Evolutionary conservation across 2,888 invertebrate genomes (phyloP).

Genomic region (Dascillus cervinus): DNA sequence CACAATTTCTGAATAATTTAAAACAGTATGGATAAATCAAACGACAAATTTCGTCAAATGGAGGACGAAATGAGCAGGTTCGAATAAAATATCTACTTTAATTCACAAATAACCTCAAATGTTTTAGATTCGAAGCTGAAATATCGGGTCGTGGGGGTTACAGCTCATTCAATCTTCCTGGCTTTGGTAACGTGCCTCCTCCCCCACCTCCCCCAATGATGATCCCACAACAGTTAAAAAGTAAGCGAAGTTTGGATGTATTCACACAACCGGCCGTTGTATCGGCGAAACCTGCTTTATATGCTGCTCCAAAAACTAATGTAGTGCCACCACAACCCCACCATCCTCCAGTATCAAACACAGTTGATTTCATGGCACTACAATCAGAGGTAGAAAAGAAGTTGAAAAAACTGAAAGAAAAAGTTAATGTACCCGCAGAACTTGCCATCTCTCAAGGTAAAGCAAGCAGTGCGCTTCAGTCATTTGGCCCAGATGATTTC

Average conservation of each 20-base stretch:
- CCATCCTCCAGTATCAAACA: conserved; percentile 29
- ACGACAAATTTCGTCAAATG: conserved; percentile 67
- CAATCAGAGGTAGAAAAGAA: conserved; percentile 52
- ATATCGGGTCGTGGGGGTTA: conserved; percentile 53
- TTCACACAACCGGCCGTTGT: conserved; percentile 54
- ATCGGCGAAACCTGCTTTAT: conserved; percentile 63
- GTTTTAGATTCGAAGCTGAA: conserved; percentile 74
- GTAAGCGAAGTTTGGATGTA: conserved; percentile 36
- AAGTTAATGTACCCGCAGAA: conserved; percentile 51
- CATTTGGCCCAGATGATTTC: conserved; percentile 49
- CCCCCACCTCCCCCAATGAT: conserved; percentile 61
- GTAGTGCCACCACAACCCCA: conserved; percentile 30
- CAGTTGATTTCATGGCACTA: conserved; percentile 47
- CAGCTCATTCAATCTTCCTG: conserved; percentile 30
- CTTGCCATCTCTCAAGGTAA: conserved; percentile 37
- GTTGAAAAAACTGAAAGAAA: conserved; percentile 57
- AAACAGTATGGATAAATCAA: conserved; percentile 20
- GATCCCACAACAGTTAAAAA: conserved; percentile 60
- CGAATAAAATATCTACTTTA: conserved; percentile 23
- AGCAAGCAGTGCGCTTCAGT: conserved; percentile 50
- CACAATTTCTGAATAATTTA: too few species aligned
- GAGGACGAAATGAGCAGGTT: conserved; percentile 89
- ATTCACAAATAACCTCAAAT: conserved; percentile 6
- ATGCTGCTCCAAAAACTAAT: conserved; percentile 47
- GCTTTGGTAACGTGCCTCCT: conserved; percentile 55